Evolutionary conservation across 2,797 vertebrate genomes (phyloP).

Genomic region (Thunnus albacares): DNA sequence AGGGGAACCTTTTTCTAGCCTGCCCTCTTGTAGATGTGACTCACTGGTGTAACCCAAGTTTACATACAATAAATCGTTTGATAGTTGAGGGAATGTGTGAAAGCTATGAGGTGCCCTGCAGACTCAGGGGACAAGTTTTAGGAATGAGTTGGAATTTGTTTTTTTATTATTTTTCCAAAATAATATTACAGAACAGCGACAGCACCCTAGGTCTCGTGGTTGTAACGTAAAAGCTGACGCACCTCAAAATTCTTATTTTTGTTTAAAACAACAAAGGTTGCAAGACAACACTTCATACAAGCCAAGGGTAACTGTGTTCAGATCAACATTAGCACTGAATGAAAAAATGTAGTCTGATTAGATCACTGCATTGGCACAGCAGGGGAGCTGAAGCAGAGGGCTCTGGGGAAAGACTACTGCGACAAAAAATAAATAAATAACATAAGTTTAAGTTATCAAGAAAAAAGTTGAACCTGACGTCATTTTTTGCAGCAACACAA

Average conservation of each 20-base stretch:
- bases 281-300: neutral
- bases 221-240: no score
- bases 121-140: no score
- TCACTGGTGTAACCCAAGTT: constrained; percentile 9
- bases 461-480: neutral
- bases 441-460: no score
- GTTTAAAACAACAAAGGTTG: no score
- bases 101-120: neutral
- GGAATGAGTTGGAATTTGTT: no score
- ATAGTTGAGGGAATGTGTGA: no score
- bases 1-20: no score
- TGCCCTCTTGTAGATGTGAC: neutral
- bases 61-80: no score
- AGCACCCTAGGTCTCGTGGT: no score
- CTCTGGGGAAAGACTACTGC: neutral
- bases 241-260: no score
- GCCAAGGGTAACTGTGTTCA: neutral
- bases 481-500: neutral
- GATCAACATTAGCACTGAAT: neutral
- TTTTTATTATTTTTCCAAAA: no score
- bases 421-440: neutral
- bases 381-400: rapidly evolving
- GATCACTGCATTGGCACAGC: neutral
- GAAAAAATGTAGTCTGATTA: neutral
- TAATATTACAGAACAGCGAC: no score